These are phyloP conservation scores for Erebia aethiops DNA, from an alignment of 2,888 invertebrate species.

Conservation along the genomic window DNA sequence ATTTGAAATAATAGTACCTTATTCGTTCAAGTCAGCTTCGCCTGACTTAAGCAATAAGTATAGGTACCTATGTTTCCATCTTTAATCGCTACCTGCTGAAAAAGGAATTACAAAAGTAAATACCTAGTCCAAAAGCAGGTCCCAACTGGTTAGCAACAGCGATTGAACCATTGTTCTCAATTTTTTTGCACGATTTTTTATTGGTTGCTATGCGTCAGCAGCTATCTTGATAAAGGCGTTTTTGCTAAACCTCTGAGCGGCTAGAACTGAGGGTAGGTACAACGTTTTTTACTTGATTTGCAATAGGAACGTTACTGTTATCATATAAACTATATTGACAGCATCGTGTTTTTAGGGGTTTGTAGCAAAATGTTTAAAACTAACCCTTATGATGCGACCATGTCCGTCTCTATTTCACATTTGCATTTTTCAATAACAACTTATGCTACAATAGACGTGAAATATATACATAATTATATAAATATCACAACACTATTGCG, in stretches of 20 bases:
- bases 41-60: too few species aligned
- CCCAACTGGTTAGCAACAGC: not conserved
- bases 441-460: too few species aligned
- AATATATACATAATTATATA: too few species aligned
- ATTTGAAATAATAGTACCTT: too few species aligned
- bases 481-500: too few species aligned
- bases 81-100: not conserved
- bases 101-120: not conserved
- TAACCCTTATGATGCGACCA: too few species aligned
- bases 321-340: not conserved
- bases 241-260: slow-evolving; percentile 3
- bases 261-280: slow-evolving; percentile 3
- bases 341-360: not conserved
- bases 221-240: slow-evolving; percentile 9
- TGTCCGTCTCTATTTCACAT: too few species aligned
- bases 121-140: not conserved
- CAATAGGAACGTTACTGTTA: not conserved
- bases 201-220: slow-evolving; percentile 10
- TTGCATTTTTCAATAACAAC: too few species aligned
- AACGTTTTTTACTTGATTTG: not conserved
- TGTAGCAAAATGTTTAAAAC: too few species aligned
- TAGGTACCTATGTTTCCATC: not conserved
- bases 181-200: slow-evolving; percentile 12
- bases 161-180: slow-evolving; percentile 10
- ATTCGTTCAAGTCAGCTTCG: too few species aligned